Conservation (phyloP, 2,797 vertebrate genomes). For the Onychomys torridus region DNA sequence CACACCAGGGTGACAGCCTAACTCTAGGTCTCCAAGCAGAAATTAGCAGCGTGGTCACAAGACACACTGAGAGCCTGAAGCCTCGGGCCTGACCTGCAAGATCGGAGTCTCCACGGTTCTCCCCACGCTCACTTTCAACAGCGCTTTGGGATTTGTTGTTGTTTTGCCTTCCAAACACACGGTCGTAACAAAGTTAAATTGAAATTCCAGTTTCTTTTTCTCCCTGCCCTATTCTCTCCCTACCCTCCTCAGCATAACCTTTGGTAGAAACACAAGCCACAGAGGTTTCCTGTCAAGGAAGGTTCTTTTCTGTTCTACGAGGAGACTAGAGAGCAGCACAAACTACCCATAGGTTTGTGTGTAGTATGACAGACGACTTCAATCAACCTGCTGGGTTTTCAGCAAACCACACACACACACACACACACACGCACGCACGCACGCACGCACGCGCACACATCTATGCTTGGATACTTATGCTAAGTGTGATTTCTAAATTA, state of each 20-base stretch:
- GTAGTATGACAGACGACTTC: not conserved
- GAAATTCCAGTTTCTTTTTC: not conserved
- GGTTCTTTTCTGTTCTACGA: not conserved
- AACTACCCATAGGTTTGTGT: not conserved
- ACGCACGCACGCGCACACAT: no score
- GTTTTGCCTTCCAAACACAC: constrained; percentile 30
- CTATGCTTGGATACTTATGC: not conserved
- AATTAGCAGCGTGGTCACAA: not conserved
- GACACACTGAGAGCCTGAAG: not conserved
- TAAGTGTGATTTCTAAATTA: not conserved
- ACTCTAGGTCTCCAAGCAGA: not conserved
- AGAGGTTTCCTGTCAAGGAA: constrained; percentile 45
- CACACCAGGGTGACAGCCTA: not conserved
- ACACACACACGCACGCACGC: not conserved
- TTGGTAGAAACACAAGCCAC: not conserved
- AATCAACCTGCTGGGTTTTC: constrained; percentile 16
- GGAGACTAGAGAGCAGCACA: not conserved
- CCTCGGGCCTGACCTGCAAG: not conserved
- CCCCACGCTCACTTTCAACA: not conserved
- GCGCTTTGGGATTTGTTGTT: not conserved
- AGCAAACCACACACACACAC: not conserved
- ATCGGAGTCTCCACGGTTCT: not conserved
- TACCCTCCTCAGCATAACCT: not conserved
- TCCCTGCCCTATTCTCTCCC: not conserved
- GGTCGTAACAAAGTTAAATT: constrained; percentile 24